Evolutionary conservation across 2,113 vertebrate species (phyloP), one percentile per base, ranked within the genome.

Genomic region (Ciconia maguari): DNA sequence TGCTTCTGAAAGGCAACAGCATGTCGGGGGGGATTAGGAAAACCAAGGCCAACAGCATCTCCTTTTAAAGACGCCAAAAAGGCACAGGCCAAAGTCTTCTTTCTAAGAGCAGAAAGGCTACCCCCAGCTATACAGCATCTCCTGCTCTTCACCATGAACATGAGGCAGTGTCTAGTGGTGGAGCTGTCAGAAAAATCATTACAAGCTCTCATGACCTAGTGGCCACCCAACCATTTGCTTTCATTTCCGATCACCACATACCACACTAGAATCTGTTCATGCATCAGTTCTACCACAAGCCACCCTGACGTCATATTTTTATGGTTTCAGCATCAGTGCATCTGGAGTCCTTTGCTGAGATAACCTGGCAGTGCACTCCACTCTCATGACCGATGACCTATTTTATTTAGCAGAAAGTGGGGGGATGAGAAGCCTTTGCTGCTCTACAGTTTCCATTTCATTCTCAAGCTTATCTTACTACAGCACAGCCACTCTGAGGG

Each of bases 381-480:
- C 22, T 78, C 61, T 76, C 34, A 48, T 34, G 60, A 61, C 36
- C 61, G 55, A 76, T 34, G 24, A 69, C 21, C 41, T 27, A 18
- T n/a, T 77, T 89, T 36, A 62, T 57, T 55, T 24, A 91, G 68
- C 34, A 78, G 36, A 79, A 75, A 55, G 29, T 6, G 1, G 25
- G 4, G 30, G 7, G 6, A 52, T 51, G 15, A 91, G 34, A 91
- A 91, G 38, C 14, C 36, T 65, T 84, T 89, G 70, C 55, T 72
- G n/a, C 14, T 87, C 24, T 36, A 54, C 51, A 34, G 70, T 69
- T 94, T 71, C 52, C 36, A 52, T 91, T 94, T 94, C n/a, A 95
- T 87, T 68, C 62, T 91, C 41, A 79, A 75, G 57, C 70, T 89
- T 94, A 95, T 91, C 77, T 91, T 89, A 91, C 32, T 12, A 66